These are phyloP conservation scores for Notiomystis cincta DNA, from an alignment of 2,113 vertebrate genomes.

Conservation along the genomic window DNA sequence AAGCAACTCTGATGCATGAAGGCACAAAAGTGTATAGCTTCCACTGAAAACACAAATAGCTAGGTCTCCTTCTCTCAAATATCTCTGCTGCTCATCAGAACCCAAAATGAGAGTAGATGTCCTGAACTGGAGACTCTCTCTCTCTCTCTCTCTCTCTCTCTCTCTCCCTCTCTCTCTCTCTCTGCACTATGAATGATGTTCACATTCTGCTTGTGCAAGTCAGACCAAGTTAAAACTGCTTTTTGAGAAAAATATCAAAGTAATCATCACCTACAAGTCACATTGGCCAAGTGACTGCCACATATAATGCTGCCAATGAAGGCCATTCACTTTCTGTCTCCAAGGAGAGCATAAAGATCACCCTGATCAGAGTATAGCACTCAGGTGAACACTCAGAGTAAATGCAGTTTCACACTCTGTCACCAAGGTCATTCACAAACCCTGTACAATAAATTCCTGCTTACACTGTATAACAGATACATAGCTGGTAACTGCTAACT, in stretches of 20 bases:
- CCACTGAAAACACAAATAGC: background rate
- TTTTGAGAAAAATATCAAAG: background rate
- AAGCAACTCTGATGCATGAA: background rate
- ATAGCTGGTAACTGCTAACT: background rate
- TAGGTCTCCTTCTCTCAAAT: background rate
- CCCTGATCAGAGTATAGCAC: background rate
- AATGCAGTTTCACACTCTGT: background rate
- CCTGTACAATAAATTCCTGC: fast-evolving
- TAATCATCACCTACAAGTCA: background rate
- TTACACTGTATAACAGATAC: background rate
- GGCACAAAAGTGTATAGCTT: background rate
- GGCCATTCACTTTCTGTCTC: background rate
- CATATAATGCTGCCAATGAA: background rate
- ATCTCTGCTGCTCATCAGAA: background rate
- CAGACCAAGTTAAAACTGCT: background rate
- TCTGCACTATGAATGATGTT: no score
- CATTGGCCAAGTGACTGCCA: background rate
- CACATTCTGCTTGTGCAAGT: background rate
- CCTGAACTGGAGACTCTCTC: background rate
- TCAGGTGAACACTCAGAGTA: background rate
- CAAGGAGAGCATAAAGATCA: background rate
- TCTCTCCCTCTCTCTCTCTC: no score
- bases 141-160: no score
- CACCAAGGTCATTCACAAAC: background rate
- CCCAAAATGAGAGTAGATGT: background rate